Evolutionary conservation across 2,888 invertebrate genomes (phyloP).

Genomic region (Dendrolimus pini): DNA sequence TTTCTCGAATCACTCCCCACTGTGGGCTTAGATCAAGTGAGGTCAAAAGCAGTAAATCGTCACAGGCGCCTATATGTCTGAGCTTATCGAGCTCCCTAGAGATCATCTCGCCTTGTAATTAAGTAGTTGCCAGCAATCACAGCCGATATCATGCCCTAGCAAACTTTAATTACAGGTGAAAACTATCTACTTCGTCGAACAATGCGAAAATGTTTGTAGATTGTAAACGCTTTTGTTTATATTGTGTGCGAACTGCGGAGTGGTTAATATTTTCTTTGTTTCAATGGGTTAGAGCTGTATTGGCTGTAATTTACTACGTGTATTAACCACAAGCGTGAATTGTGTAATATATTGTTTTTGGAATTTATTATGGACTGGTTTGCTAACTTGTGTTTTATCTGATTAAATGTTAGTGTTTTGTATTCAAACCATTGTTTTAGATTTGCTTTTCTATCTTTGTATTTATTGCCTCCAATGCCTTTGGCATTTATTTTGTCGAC

Average conservation of each 20-base stretch:
- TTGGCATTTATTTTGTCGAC: no score
- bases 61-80: slow-evolving; percentile 28
- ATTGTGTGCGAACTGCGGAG: slow-evolving; percentile 18
- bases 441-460: no score
- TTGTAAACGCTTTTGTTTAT: slow-evolving; percentile 19
- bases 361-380: not conserved
- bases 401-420: not conserved
- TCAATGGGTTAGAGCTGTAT: slow-evolving; percentile 1
- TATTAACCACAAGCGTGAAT: not conserved
- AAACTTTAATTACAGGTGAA: slow-evolving; percentile 56
- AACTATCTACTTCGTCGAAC: slow-evolving; percentile 31
- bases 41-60: slow-evolving; percentile 61
- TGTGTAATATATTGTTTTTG: not conserved
- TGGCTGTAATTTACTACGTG: not conserved
- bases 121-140: slow-evolving; percentile 54
- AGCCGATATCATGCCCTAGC: slow-evolving; percentile 44
- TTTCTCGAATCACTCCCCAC: no score
- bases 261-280: slow-evolving; percentile 27
- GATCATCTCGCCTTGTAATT: slow-evolving; percentile 43
- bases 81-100: slow-evolving; percentile 35
- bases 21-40: slow-evolving; percentile 35
- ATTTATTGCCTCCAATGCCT: no score
- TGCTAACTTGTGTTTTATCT: not conserved
- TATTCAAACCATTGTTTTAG: no score
- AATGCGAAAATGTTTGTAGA: slow-evolving; percentile 21